Conservation (phyloP, 2,113 vertebrate species). For the Notothenia rossii region DNA sequence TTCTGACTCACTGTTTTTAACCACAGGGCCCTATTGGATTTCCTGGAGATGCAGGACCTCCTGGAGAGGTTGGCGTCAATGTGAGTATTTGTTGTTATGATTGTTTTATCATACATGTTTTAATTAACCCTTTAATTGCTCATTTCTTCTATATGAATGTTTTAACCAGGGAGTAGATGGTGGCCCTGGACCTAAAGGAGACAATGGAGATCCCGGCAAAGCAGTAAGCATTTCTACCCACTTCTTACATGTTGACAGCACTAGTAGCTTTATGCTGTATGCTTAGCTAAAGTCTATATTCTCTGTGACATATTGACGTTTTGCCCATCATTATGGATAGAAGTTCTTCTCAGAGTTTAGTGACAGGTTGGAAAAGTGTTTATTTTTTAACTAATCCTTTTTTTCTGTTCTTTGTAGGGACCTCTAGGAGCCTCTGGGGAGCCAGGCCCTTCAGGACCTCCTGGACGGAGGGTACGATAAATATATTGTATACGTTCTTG, state of each 20-base stretch:
- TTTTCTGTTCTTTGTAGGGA: conserved; percentile 81
- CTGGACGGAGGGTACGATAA: conserved; percentile 89
- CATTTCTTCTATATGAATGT: background rate
- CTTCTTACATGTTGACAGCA: background rate
- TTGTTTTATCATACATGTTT: background rate
- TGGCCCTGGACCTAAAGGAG: conserved; percentile 87
- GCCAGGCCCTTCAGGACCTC: conserved; percentile 88
- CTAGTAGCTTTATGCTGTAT: background rate
- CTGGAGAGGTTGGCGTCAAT: conserved; percentile 87
- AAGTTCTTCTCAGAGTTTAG: background rate
- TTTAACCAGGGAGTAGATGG: conserved; percentile 88
- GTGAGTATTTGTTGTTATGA: conserved; percentile 72
- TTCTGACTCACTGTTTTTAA: conserved; percentile 8
- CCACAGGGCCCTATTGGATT: conserved; percentile 88
- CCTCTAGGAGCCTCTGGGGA: conserved; percentile 91
- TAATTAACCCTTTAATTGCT: background rate
- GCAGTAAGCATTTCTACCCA: conserved; percentile 80
- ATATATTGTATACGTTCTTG: background rate
- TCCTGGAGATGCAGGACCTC: conserved; percentile 87
- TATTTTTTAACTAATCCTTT: conserved; percentile 8
- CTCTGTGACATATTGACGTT: conserved; percentile 15
- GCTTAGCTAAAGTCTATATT: conserved; percentile 24
- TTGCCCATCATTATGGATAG: background rate
- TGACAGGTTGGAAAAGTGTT: background rate
- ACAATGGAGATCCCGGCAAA: conserved; percentile 88